These are phyloP conservation scores for Sebastes schlegelii DNA, from an alignment of 2,113 vertebrate species.

Conservation along the genomic window DNA sequence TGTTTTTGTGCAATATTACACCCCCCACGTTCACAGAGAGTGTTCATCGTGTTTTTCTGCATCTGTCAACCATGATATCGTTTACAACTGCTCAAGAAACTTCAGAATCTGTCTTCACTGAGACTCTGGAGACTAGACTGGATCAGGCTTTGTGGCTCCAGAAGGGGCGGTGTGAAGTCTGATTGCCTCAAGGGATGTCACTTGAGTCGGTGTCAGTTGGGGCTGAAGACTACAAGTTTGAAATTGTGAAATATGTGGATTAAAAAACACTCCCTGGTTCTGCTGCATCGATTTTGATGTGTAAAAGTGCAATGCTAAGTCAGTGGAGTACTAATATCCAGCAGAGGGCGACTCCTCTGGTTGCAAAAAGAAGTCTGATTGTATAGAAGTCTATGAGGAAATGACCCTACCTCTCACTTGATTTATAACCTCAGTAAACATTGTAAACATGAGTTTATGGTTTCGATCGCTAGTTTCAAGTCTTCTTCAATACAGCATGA, in stretches of 20 bases:
- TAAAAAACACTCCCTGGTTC: not conserved
- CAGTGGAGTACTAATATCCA: too few relatives aligned
- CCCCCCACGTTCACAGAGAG: constrained; percentile 19
- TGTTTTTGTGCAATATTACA: constrained; percentile 46
- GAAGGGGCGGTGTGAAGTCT: not conserved
- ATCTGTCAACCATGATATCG: constrained; percentile 46
- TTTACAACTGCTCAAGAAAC: constrained; percentile 30
- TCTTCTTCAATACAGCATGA: too few relatives aligned
- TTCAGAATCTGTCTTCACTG: not conserved
- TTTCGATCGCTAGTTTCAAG: too few relatives aligned
- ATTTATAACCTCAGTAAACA: too few relatives aligned
- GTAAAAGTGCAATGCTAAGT: too few relatives aligned
- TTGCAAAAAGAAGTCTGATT: too few relatives aligned
- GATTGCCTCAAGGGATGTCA: not conserved
- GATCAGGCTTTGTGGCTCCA: not conserved
- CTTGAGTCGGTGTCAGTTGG: not conserved
- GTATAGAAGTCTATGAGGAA: too few relatives aligned
- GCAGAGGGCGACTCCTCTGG: too few relatives aligned
- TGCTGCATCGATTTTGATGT: not conserved
- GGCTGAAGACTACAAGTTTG: not conserved
- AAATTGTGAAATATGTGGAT: not conserved
- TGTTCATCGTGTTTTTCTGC: constrained; percentile 19
- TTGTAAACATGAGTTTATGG: too few relatives aligned
- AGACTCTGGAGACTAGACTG: not conserved
- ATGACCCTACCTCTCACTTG: too few relatives aligned